phyloP scores from a whole-genome alignment of 2,797 vertebrate species.

The Philypnodon macrostomus region DNA sequence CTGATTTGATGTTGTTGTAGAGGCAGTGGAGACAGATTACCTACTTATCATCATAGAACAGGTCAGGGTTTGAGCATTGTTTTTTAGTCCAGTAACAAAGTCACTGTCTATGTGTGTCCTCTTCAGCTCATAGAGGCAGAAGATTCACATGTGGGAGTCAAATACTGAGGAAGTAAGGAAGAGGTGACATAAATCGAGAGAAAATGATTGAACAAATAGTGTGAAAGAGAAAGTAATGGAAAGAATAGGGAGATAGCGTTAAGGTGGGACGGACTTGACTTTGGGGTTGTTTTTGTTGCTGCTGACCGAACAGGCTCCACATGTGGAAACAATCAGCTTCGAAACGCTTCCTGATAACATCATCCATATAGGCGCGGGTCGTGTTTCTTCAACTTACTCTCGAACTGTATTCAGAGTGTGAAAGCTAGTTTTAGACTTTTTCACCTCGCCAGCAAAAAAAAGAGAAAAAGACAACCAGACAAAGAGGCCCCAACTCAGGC shows the following conservation, averaged over 20 bases:
- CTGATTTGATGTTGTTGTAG: too few relatives aligned
- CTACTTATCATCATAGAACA: too few relatives aligned
- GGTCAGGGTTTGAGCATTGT: too few relatives aligned
- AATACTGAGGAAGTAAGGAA: too few relatives aligned
- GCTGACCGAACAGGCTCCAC: conserved; percentile 54
- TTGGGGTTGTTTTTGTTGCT: conserved; percentile 65
- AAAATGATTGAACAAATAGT: background rate
- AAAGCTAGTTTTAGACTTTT: conserved; percentile 2
- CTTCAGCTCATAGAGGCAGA: too few relatives aligned
- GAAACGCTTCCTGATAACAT: conserved; percentile 77
- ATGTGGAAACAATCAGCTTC: conserved; percentile 79
- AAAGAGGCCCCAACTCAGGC: conserved; percentile 20
- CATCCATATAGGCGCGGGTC: conserved; percentile 61
- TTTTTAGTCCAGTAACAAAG: too few relatives aligned
- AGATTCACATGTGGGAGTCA: conserved; percentile 17
- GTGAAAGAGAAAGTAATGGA: conserved; percentile 4
- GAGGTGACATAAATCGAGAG: background rate
- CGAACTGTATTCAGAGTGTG: conserved; percentile 18
- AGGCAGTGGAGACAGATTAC: too few relatives aligned
- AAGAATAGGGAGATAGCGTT: conserved; percentile 19
- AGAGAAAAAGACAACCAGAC: conserved; percentile 26
- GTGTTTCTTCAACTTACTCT: conserved; percentile 50
- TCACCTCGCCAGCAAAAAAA: conserved; percentile 1
- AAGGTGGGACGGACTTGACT: conserved; percentile 50
- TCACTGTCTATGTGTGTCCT: too few relatives aligned